Conservation (phyloP, 1,140 invertebrate species). For the Bombus ignitus region DNA sequence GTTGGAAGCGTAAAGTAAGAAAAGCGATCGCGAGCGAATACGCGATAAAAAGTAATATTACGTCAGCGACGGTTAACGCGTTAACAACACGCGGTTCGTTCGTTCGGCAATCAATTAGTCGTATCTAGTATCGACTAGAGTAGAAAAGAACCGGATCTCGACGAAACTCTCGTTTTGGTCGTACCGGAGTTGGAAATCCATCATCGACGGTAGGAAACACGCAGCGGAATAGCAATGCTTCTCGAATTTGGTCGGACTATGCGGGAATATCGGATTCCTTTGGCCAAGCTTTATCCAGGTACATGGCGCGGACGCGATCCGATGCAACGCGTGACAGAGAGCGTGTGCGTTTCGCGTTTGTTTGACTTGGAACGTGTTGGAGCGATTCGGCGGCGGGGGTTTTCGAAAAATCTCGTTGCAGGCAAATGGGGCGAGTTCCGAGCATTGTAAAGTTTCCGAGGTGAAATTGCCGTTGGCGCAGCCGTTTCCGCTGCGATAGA, state of each 20-base stretch:
- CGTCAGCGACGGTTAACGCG: not conserved
- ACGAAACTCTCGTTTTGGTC: not conserved
- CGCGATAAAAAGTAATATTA: not conserved
- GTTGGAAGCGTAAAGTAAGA: no score
- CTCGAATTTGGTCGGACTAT: not conserved
- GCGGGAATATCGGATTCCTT: not conserved
- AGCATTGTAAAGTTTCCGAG: conserved; percentile 9
- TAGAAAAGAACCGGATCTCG: not conserved
- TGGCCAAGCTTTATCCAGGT: not conserved
- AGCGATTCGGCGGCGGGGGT: no score
- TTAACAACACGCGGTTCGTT: no score
- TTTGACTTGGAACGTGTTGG: not conserved
- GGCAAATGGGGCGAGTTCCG: not conserved
- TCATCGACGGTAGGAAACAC: not conserved
- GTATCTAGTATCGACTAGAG: not conserved
- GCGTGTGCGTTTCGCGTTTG: not conserved
- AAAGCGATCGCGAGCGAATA: no score
- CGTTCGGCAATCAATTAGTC: not conserved
- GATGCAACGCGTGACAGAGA: not conserved
- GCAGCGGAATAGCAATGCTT: not conserved
- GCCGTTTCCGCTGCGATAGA: conserved; percentile 38
- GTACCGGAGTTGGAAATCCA: no score
- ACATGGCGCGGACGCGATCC: not conserved
- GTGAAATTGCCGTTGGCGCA: conserved; percentile 6
- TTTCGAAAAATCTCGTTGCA: conserved; percentile 1